Evolutionary conservation across 1,140 invertebrate species (phyloP).

Genomic region (Aporrectodea caliginosa): DNA sequence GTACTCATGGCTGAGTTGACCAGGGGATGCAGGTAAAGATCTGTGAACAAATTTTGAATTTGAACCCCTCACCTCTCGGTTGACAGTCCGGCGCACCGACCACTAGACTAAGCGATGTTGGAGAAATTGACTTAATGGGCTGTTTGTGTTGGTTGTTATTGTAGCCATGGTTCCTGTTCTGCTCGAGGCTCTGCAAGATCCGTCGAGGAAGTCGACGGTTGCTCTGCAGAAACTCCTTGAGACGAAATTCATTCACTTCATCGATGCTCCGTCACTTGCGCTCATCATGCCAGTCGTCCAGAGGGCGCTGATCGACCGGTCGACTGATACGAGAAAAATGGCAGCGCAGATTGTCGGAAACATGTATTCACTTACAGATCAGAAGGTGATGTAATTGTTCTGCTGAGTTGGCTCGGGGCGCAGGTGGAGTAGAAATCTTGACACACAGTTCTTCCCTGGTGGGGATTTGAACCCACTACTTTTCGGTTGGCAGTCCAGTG

Average conservation of each 20-base stretch:
- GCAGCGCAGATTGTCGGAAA: constrained; percentile 97
- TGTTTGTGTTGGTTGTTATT: not conserved
- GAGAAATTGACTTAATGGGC: no score
- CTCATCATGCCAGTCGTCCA: constrained; percentile 99
- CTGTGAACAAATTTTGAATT: no score
- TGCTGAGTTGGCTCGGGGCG: no score
- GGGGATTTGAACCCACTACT: no score
- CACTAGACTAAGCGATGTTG: no score
- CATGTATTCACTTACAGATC: constrained; percentile 98
- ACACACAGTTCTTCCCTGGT: no score
- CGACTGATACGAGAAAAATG: constrained; percentile 97
- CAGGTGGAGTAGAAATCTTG: not conserved
- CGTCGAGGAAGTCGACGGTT: constrained; percentile 86
- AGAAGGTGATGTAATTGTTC: constrained; percentile 70
- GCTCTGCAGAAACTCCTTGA: constrained; percentile 89
- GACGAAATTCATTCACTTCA: constrained; percentile 98
- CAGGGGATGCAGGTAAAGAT: no score
- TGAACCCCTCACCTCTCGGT: no score
- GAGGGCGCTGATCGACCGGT: constrained; percentile 91
- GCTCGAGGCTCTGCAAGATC: constrained; percentile 90
- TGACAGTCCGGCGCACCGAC: no score
- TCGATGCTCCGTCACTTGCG: constrained; percentile 95
- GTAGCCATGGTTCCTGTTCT: constrained; percentile 64
- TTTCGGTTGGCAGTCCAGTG: no score
- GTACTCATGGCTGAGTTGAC: no score